These are phyloP conservation scores for Leuctra nigra DNA, from an alignment of 2,888 invertebrate species.

Conservation along the genomic window DNA sequence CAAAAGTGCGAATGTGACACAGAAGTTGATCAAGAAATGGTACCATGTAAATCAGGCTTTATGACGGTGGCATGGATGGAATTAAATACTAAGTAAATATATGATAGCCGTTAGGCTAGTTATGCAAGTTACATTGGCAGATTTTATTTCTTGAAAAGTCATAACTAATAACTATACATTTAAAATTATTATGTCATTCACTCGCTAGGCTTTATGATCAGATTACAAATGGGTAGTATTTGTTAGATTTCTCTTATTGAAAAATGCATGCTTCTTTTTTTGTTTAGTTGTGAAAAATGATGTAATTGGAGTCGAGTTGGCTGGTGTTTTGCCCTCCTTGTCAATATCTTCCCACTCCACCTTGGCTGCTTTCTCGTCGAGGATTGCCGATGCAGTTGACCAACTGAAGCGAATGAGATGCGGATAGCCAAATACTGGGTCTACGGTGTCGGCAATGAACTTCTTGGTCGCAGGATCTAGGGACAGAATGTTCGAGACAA, in stretches of 20 bases:
- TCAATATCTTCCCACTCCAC: slow-evolving; percentile 62
- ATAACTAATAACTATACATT: no score
- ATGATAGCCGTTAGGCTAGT: no score
- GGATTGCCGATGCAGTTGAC: slow-evolving; percentile 83
- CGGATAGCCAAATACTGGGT: slow-evolving; percentile 92
- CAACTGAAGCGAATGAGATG: slow-evolving; percentile 93
- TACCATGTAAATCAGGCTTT: no score
- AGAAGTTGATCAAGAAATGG: no score
- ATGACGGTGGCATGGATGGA: no score
- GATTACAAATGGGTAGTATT: neutral
- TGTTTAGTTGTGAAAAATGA: slow-evolving; percentile 41
- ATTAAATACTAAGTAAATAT: no score
- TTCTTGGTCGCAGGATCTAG: slow-evolving; percentile 90
- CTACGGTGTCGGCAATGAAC: slow-evolving; percentile 73
- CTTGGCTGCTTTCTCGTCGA: slow-evolving; percentile 64
- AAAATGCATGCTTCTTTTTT: slow-evolving; percentile 57
- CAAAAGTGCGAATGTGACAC: no score
- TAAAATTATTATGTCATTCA: no score
- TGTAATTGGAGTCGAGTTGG: slow-evolving; percentile 39
- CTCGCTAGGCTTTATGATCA: no score
- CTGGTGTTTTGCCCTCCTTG: slow-evolving; percentile 40
- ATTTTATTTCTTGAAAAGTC: no score
- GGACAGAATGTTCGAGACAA: no score
- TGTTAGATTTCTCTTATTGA: slow-evolving; percentile 47
- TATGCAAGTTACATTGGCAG: no score